phyloP scores from a whole-genome alignment of 2,113 vertebrate genomes.

The Vireo altiloquus region DNA sequence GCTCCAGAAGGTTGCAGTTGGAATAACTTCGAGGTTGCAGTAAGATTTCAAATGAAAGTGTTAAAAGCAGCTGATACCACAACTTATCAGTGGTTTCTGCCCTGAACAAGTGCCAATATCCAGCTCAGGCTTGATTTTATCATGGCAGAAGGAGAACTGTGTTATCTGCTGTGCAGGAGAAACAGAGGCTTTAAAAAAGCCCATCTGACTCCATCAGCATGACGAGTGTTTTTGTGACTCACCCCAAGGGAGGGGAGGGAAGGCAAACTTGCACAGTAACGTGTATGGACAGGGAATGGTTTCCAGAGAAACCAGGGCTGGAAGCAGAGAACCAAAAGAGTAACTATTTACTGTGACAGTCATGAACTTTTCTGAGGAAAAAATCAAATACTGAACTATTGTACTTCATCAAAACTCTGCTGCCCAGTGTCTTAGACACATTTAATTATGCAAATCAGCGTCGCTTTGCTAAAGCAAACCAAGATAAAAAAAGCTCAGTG shows the following conservation, averaged over 20 bases:
- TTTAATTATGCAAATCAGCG: neutral
- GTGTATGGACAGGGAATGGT: neutral
- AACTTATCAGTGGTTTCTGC: neutral
- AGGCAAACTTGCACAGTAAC: neutral
- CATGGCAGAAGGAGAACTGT: neutral
- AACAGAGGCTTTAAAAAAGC: neutral
- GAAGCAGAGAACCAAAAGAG: neutral
- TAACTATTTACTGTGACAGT: neutral
- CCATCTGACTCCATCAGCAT: neutral
- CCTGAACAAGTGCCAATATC: neutral
- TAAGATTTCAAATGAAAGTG: neutral
- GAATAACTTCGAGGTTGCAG: neutral
- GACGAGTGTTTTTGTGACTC: conserved; percentile 1
- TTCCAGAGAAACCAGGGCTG: neutral
- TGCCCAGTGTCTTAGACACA: neutral
- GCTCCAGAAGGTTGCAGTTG: neutral
- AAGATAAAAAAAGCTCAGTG: neutral
- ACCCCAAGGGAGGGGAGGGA: neutral
- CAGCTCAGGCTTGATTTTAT: neutral
- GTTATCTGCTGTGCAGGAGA: neutral
- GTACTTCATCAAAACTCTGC: neutral
- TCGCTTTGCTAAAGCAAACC: neutral
- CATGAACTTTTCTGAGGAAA: neutral
- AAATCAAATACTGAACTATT: neutral
- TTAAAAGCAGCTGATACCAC: neutral